These are phyloP conservation scores for Cephalotes varians DNA, from an alignment of 2,888 invertebrate species.

Conservation along the genomic window DNA sequence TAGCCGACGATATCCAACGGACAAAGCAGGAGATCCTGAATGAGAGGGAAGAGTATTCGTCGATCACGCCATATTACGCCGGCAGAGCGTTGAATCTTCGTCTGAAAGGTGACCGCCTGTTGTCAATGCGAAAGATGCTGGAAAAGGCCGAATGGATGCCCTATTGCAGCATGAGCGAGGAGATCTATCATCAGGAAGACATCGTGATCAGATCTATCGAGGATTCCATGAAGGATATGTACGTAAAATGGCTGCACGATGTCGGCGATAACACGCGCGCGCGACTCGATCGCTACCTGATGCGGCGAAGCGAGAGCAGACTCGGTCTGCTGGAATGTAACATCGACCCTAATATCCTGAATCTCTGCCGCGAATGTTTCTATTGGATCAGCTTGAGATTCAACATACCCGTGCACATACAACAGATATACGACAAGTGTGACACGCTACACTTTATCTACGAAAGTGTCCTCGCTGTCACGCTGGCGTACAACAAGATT, in stretches of 20 bases:
- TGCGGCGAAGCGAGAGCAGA: slow-evolving; percentile 88
- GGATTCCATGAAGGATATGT: slow-evolving; percentile 87
- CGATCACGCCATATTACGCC: slow-evolving; percentile 90
- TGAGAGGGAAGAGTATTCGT: slow-evolving; percentile 88
- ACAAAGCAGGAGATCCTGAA: slow-evolving; percentile 90
- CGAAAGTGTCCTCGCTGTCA: slow-evolving; percentile 91
- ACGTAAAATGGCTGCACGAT: slow-evolving; percentile 88
- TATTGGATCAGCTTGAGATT: slow-evolving; percentile 91
- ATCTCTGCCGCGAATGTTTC: slow-evolving; percentile 90
- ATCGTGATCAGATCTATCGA: slow-evolving; percentile 88
- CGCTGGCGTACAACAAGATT: slow-evolving; percentile 92
- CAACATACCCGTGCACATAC: slow-evolving; percentile 90
- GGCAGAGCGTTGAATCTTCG: slow-evolving; percentile 90
- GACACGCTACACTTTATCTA: slow-evolving; percentile 88
- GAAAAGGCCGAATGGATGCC: slow-evolving; percentile 93
- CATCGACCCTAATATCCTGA: slow-evolving; percentile 91
- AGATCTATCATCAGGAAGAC: slow-evolving; percentile 91
- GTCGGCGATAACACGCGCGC: slow-evolving; percentile 88
- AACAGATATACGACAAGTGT: slow-evolving; percentile 88
- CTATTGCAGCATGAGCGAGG: slow-evolving; percentile 90
- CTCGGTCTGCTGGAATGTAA: slow-evolving; percentile 92
- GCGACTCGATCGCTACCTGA: slow-evolving; percentile 90
- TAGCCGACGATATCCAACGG: slow-evolving; percentile 91
- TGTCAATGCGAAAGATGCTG: slow-evolving; percentile 89
- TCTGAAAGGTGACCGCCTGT: slow-evolving; percentile 89